These are phyloP conservation scores for Pasiphila rectangulata DNA, from an alignment of 2,888 invertebrate genomes.

Conservation along the genomic window DNA sequence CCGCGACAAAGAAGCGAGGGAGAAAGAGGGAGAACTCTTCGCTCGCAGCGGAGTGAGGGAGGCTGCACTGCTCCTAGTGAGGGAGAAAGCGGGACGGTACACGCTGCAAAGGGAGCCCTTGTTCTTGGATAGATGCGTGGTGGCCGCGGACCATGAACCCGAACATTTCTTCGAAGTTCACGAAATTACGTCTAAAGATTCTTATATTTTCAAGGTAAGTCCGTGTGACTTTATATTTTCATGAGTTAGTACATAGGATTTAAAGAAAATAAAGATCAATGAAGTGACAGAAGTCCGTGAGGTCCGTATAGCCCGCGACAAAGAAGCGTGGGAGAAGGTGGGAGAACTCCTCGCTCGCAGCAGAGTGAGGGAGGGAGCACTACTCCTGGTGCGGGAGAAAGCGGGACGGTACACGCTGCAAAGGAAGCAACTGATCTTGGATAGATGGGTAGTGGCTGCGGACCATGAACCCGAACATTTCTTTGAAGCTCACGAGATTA, in stretches of 20 bases:
- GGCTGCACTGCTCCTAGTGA: slow-evolving; percentile 91
- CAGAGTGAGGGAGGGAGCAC: slow-evolving; percentile 92
- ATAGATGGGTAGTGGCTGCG: slow-evolving; percentile 94
- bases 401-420: slow-evolving; percentile 91
- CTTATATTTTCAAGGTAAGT: slow-evolving; percentile 94
- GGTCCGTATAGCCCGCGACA: slow-evolving; percentile 78
- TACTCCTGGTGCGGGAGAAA: slow-evolving; percentile 94
- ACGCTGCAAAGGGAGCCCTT: slow-evolving; percentile 93
- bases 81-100: slow-evolving; percentile 94
- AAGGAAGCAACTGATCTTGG: slow-evolving; percentile 94
- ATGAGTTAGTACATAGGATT: too few species aligned
- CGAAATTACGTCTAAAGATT: slow-evolving; percentile 95
- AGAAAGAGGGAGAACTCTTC: slow-evolving; percentile 79
- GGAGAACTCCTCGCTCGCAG: slow-evolving; percentile 85
- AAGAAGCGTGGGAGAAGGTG: slow-evolving; percentile 69
- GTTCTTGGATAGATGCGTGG: slow-evolving; percentile 94
- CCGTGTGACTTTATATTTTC: too few species aligned
- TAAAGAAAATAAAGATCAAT: too few species aligned
- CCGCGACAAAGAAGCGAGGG: slow-evolving; percentile 69
- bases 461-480: slow-evolving; percentile 96
- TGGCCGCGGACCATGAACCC: slow-evolving; percentile 93
- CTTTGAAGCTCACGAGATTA: slow-evolving; percentile 96
- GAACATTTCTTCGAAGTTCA: slow-evolving; percentile 98
- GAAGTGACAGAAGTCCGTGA: slow-evolving; percentile 84
- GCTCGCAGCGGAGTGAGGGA: slow-evolving; percentile 90